Percentiles rank a stretch among this genome's conserved stretches.
Conservation (phyloP, 1,140 invertebrate genomes). For the Panulirus ornatus region DNA sequence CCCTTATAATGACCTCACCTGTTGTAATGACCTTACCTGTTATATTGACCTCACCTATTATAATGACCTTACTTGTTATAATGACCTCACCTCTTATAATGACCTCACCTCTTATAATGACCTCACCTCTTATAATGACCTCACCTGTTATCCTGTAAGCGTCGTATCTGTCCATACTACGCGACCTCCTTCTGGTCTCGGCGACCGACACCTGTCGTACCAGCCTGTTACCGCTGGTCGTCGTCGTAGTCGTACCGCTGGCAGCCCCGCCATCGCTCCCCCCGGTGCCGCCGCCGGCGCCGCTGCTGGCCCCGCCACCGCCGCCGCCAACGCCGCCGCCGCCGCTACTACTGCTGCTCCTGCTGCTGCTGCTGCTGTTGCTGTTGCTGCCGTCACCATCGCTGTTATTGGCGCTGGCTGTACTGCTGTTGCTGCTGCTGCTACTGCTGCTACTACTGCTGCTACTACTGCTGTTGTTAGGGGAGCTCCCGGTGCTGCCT, state of each 20-base stretch:
- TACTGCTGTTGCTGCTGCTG: constrained; percentile 9
- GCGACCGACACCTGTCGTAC: constrained; percentile 27
- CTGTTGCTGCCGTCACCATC: constrained; percentile 20
- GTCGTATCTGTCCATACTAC: constrained; percentile 68
- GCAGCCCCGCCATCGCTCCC: neutral
- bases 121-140: too few relatives aligned
- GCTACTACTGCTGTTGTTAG: constrained; percentile 51
- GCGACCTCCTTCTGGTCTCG: constrained; percentile 49
- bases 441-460: neutral
- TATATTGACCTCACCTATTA: too few relatives aligned
- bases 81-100: too few relatives aligned
- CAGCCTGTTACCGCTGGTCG: neutral
- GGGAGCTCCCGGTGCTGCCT: constrained; percentile 46
- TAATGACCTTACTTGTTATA: too few relatives aligned
- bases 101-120: too few relatives aligned
- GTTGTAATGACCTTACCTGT: too few relatives aligned
- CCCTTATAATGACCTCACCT: too few relatives aligned
- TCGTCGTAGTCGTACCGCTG: neutral
- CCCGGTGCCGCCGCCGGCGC: neutral
- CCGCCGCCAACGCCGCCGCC: neutral
- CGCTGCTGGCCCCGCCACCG: constrained; percentile 1
- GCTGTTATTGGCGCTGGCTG: neutral
- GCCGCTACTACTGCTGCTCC: neutral
- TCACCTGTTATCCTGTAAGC: constrained; percentile 59
- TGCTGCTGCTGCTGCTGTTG: constrained; percentile 21